Evolutionary conservation across 1,140 invertebrate species (phyloP).

Genomic region (Drosophila navojoa): DNA sequence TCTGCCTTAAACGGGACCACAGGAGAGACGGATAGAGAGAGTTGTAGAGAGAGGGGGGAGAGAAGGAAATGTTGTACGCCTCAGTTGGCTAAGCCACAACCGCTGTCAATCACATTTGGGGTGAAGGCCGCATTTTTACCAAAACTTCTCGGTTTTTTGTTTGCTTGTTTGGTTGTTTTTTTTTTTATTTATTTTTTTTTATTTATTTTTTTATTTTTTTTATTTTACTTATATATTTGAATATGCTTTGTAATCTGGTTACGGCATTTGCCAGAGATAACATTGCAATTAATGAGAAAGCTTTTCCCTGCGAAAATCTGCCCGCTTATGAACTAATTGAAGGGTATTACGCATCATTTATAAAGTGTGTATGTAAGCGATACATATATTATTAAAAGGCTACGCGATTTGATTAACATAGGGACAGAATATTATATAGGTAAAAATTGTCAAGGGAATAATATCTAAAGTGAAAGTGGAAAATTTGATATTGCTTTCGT

Average conservation of each 20-base stretch:
- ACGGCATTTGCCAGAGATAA: constrained; percentile 58
- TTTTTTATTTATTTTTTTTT: too few relatives aligned
- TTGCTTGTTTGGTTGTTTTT: too few relatives aligned
- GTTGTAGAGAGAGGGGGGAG: neutral
- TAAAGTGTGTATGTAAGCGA: neutral
- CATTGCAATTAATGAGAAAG: constrained; percentile 77
- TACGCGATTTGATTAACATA: too few relatives aligned
- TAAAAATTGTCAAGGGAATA: too few relatives aligned
- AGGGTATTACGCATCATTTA: neutral
- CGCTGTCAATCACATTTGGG: constrained; percentile 63
- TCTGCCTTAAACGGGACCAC: constrained; percentile 26
- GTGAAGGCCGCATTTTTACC: constrained; percentile 31
- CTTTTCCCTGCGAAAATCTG: constrained; percentile 46
- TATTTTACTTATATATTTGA: constrained; percentile 22
- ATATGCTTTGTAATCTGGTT: constrained; percentile 48
- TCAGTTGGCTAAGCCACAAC: constrained; percentile 52
- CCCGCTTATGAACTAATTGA: neutral
- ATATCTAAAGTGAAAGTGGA: too few relatives aligned
- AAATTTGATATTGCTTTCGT: too few relatives aligned
- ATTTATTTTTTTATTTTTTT: too few relatives aligned
- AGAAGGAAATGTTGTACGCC: constrained; percentile 25
- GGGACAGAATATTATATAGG: too few relatives aligned
- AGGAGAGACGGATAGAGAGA: neutral
- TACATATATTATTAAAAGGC: neutral
- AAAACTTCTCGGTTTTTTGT: neutral